A percentile compares a stretch with the other conserved stretches of the same genome.
Conservation (phyloP, 2,888 invertebrate species). For the Drosophila algonquin region DNA sequence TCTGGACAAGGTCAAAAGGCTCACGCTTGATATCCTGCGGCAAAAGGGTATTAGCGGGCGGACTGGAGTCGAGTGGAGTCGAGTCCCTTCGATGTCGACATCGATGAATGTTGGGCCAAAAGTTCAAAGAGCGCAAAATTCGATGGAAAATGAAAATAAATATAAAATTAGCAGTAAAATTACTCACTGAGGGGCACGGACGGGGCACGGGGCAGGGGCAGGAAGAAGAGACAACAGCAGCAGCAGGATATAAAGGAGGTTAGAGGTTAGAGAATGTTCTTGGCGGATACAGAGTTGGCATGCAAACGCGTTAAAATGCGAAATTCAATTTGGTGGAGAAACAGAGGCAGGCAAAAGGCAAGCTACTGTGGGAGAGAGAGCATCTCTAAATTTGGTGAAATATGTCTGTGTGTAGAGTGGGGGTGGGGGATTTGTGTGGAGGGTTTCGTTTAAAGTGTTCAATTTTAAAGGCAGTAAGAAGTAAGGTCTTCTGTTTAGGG, state of each 20-base stretch:
- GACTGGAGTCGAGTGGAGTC: neutral
- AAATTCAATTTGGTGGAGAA: constrained; percentile 42
- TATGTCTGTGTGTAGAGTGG: constrained; percentile 15
- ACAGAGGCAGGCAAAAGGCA: constrained; percentile 41
- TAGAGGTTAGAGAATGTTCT: neutral
- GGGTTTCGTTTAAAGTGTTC: constrained; percentile 39
- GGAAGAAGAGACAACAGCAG: neutral
- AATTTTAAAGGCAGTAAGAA: constrained; percentile 15
- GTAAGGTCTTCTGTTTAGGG: constrained; percentile 3
- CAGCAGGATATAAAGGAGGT: neutral
- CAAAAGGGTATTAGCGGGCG: constrained; percentile 28
- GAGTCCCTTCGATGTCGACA: neutral
- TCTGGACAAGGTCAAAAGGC: constrained; percentile 6
- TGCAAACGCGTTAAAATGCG: constrained; percentile 70
- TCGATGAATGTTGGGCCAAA: constrained; percentile 37
- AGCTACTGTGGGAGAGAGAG: constrained; percentile 7
- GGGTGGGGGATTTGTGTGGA: neutral
- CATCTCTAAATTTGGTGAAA: constrained; percentile 33
- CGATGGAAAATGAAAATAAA: constrained; percentile 49
- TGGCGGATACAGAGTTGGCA: constrained; percentile 40
- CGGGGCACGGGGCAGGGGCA: neutral
- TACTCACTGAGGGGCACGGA: constrained; percentile 20
- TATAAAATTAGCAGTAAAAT: constrained; percentile 63
- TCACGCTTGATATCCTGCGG: constrained; percentile 23
- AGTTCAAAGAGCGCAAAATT: constrained; percentile 54